Evolutionary conservation across 2,888 invertebrate genomes (phyloP), one percentile per base, ranked within the genome.

Genomic region (Blera fallax): DNA sequence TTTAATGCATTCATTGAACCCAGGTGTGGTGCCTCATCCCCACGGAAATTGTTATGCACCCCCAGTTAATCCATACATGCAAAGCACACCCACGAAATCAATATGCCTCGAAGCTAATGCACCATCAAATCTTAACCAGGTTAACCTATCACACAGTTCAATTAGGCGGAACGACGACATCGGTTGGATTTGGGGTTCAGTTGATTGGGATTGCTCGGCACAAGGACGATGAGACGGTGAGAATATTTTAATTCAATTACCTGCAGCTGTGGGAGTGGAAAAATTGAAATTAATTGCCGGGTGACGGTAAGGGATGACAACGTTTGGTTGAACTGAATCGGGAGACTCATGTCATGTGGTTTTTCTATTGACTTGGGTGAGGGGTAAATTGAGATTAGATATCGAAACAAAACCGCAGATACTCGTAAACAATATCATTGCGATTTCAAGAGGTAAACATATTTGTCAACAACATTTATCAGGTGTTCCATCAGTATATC

Each of bases 41-140:
- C n/a, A 32, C 16, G 45, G 34, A 79, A 64, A 29, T 54, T 60
- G 54, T 65, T 62, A 60, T 72, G 56, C 50, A 58, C 29, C 65
- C 65, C 37, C 40, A 73, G 29, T 50, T 60, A 65, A 65, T 73
- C 45, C 5, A 54, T 60, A 4, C 54, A 54, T 14, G 32, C 34
- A 21, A 14, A 56, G 37, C 37, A 34, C 37, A 27, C 4, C 6
- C 21, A 0, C 58, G n/a, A 67, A 65, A 74, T 74, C 60, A 80
- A 74, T 80, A 65, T 60, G 60, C 67, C 80, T 54, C 34, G 52
- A 7, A 67, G 67, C 50, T 58, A 80, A 73, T 73, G 65, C 62
- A 52, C 50, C 73, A 73, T 29, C 65, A 65, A 73, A 65, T 73
- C 65, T 60, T 48, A 34, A 16, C 27, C 58, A 27, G 43, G 67